Conservation (phyloP, 2,888 invertebrate species). For the Nemotelus pantherinus region DNA sequence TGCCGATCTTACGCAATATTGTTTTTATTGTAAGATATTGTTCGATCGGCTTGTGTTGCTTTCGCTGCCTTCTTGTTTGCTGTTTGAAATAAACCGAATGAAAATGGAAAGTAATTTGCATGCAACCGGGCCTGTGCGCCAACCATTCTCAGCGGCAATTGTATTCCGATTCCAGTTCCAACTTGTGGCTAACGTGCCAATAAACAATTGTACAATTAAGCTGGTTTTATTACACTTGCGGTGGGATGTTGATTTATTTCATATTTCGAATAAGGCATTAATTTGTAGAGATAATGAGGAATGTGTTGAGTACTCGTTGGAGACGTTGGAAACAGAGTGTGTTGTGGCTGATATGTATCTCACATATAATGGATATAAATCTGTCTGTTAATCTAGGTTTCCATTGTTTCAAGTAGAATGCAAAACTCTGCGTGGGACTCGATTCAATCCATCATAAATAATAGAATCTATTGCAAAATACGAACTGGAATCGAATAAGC, state of each 20-base stretch:
- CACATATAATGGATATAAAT: too few species aligned
- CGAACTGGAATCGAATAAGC: too few species aligned
- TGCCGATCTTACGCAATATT: background rate
- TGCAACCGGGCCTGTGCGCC: slow-evolving; percentile 5
- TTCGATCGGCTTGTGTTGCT: background rate
- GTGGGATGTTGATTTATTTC: background rate
- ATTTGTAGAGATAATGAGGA: too few species aligned
- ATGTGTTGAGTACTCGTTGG: too few species aligned
- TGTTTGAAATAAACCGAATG: background rate
- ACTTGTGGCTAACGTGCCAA: slow-evolving; percentile 8
- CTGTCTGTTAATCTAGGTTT: too few species aligned
- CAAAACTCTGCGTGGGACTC: too few species aligned
- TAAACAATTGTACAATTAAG: slow-evolving; percentile 26
- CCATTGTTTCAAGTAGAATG: too few species aligned
- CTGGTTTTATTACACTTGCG: slow-evolving; percentile 2
- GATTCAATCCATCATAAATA: too few species aligned
- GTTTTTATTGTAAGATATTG: background rate
- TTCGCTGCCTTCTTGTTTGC: background rate
- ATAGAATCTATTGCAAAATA: too few species aligned
- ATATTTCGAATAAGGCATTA: background rate
- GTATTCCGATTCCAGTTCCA: background rate
- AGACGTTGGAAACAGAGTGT: too few species aligned
- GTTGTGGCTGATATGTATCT: too few species aligned
- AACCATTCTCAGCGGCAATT: slow-evolving; percentile 22
- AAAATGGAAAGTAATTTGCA: slow-evolving; percentile 41